phyloP scores from a whole-genome alignment of 30 jellyfish, hydroid and myxozoan species.

The Aurelia sp. region DNA sequence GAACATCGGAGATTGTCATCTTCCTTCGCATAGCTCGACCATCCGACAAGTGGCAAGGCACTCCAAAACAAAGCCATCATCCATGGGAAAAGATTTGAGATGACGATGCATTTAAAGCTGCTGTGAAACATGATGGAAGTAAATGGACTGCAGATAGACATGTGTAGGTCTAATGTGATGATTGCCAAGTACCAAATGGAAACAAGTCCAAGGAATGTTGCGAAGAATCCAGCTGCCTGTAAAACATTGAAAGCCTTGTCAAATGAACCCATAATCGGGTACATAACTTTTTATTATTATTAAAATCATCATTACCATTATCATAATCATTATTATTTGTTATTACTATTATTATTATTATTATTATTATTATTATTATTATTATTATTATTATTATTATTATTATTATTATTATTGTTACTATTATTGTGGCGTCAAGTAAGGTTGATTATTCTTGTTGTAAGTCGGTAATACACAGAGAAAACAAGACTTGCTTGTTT shows the following conservation, averaged over 20 bases:
- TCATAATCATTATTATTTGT: too few species aligned
- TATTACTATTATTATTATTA: too few species aligned
- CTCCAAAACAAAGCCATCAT: slow-evolving; percentile 65
- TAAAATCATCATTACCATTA: too few species aligned
- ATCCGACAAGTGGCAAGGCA: slow-evolving; percentile 58
- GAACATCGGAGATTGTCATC: slow-evolving; percentile 62
- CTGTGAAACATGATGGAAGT: slow-evolving; percentile 24
- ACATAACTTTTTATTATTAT: too few species aligned
- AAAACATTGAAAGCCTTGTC: not conserved
- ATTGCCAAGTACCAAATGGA: slow-evolving; percentile 54
- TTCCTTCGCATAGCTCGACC: slow-evolving; percentile 74
- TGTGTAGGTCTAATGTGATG: slow-evolving; percentile 53
- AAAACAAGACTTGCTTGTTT: too few species aligned
- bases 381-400: too few species aligned
- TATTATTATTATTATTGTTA: too few species aligned
- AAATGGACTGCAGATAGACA: slow-evolving; percentile 68
- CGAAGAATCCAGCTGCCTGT: slow-evolving; percentile 68
- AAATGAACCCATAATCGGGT: not conserved
- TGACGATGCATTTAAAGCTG: not conserved
- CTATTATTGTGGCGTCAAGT: too few species aligned
- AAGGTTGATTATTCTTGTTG: too few species aligned
- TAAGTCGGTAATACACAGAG: too few species aligned
- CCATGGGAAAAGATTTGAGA: slow-evolving; percentile 50
- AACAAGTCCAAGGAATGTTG: slow-evolving; percentile 67
- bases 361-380: too few species aligned